Evolutionary conservation across 2,888 invertebrate species (phyloP).

Genomic region (Amitus sp.): DNA sequence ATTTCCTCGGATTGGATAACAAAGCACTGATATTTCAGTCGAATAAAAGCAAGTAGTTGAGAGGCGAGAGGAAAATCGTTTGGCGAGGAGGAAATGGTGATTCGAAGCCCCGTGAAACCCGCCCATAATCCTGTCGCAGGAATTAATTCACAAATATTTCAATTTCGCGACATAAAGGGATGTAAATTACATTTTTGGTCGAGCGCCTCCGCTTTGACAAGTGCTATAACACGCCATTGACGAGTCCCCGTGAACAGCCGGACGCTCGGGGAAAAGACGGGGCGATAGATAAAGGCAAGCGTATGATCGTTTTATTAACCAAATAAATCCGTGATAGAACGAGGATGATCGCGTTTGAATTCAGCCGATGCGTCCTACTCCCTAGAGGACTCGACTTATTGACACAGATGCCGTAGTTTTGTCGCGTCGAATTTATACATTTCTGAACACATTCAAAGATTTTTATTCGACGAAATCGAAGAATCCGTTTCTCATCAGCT

Average conservation of each 20-base stretch:
- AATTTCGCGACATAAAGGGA: slow-evolving; percentile 65
- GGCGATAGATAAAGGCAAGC: no score
- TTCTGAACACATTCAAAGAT: no score
- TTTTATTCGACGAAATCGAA: no score
- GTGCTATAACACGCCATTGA: neutral
- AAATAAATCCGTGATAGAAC: slow-evolving; percentile 63
- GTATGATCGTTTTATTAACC: slow-evolving; percentile 65
- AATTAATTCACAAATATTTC: slow-evolving; percentile 66
- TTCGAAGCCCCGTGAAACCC: slow-evolving; percentile 49
- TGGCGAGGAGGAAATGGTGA: slow-evolving; percentile 26
- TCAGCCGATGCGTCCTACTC: slow-evolving; percentile 34
- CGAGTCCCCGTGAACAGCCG: slow-evolving; percentile 21
- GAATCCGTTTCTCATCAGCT: no score
- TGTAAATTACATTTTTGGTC: slow-evolving; percentile 66
- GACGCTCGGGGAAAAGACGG: slow-evolving; percentile 14
- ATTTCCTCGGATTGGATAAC: slow-evolving; percentile 20
- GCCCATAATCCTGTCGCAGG: slow-evolving; percentile 59
- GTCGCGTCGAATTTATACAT: slow-evolving; percentile 42
- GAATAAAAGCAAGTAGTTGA: slow-evolving; percentile 36
- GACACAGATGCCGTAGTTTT: slow-evolving; percentile 63
- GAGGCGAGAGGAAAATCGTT: slow-evolving; percentile 32
- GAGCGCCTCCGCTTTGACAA: slow-evolving; percentile 52
- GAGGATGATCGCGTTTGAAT: slow-evolving; percentile 55
- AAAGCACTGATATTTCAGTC: slow-evolving; percentile 37
- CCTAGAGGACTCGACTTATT: slow-evolving; percentile 59